Evolutionary conservation across 2,113 vertebrate genomes (phyloP).

Genomic region (Mormyrus iriodes): DNA sequence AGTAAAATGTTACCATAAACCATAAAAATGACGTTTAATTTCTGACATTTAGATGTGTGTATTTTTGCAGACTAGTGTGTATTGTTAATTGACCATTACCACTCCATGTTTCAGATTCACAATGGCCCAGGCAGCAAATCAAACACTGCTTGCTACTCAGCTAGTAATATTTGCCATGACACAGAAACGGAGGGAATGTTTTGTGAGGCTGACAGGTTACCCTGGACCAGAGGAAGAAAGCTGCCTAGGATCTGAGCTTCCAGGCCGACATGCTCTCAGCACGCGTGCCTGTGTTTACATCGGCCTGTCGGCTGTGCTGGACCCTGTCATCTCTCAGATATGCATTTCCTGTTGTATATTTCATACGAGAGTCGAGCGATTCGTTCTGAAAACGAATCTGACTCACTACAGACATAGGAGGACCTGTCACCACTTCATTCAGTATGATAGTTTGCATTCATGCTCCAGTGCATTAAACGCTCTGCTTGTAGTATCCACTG

Average conservation of each 20-base stretch:
- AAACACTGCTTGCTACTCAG: not conserved
- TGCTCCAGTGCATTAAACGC: not conserved
- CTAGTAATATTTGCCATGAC: not conserved
- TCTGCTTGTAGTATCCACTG: not conserved
- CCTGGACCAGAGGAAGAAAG: not conserved
- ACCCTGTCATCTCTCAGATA: not conserved
- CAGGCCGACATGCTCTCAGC: not conserved
- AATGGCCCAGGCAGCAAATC: not conserved
- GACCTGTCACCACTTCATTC: not conserved
- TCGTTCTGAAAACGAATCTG: not conserved
- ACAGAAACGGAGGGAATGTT: not conserved
- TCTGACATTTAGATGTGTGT: not conserved
- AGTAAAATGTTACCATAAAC: not conserved
- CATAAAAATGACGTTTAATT: too few species aligned
- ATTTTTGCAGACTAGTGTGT: not conserved
- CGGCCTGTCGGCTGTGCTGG: not conserved
- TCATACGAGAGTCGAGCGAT: not conserved
- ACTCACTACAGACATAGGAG: not conserved
- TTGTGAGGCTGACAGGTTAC: conserved; percentile 3
- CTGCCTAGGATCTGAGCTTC: not conserved
- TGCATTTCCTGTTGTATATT: not conserved
- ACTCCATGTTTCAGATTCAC: not conserved
- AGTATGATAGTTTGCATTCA: not conserved
- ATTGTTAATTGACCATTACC: not conserved
- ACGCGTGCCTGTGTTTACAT: not conserved